Percentiles rank a stretch among this genome's conserved stretches.
Conservation (phyloP, 2,797 vertebrate genomes). For the Eutrigla gurnardus region DNA sequence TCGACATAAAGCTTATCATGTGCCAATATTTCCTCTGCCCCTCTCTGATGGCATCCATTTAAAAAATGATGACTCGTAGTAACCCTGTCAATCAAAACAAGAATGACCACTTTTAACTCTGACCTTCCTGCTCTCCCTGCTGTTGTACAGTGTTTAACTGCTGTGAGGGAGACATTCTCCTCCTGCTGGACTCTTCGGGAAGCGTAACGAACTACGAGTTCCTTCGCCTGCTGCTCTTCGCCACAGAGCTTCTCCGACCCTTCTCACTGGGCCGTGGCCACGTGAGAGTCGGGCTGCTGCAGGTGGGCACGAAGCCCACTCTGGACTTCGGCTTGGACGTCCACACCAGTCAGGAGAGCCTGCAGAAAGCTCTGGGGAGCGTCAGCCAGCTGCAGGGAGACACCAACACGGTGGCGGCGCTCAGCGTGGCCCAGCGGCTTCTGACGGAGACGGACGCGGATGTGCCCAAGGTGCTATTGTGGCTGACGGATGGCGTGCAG, state of each 20-base stretch:
- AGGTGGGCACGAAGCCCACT: slow-evolving; percentile 84
- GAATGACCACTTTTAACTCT: neutral
- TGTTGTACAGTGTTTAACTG: slow-evolving; percentile 68
- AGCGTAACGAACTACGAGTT: slow-evolving; percentile 92
- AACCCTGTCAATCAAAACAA: neutral
- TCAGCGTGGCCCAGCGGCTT: slow-evolving; percentile 80
- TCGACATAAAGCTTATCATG: neutral
- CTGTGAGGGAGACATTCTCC: slow-evolving; percentile 88
- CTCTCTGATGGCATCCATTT: neutral
- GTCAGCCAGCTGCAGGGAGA: slow-evolving; percentile 88
- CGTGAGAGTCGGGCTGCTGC: slow-evolving; percentile 83
- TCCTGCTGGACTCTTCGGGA: slow-evolving; percentile 93
- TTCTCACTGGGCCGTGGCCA: slow-evolving; percentile 87
- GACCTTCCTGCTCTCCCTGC: slow-evolving; percentile 3
- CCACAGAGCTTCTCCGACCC: slow-evolving; percentile 82
- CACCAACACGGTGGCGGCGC: slow-evolving; percentile 88
- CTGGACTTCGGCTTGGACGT: slow-evolving; percentile 86
- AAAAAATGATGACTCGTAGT: neutral
- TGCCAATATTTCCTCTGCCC: neutral
- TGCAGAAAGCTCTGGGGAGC: slow-evolving; percentile 79
- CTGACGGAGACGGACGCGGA: slow-evolving; percentile 71
- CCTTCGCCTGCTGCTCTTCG: slow-evolving; percentile 85
- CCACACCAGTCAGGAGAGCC: slow-evolving; percentile 64
- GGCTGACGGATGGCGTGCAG: slow-evolving; percentile 92
- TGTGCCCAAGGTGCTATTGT: slow-evolving; percentile 89